Conservation (phyloP, 2,113 vertebrate species). For the Caloenas nicobarica region DNA sequence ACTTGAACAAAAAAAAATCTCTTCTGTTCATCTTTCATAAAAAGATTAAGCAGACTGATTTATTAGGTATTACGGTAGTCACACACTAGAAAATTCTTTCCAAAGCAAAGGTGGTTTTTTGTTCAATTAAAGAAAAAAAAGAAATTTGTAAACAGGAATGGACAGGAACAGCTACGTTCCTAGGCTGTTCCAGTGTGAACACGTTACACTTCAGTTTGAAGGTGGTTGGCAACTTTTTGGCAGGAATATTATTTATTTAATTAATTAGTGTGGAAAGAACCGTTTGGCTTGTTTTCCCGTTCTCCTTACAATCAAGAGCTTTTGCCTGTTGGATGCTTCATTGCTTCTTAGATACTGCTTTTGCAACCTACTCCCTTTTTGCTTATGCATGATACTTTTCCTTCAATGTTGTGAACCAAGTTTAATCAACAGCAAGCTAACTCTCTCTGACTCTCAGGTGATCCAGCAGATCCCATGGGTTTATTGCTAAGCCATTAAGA, state of each 20-base stretch:
- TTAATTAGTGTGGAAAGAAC: slow-evolving; percentile 35
- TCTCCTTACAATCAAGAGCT: background rate
- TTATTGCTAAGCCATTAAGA: slow-evolving; percentile 4
- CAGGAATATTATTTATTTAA: slow-evolving; percentile 53
- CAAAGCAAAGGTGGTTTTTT: background rate
- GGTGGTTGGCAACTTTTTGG: slow-evolving; percentile 44
- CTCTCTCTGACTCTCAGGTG: background rate
- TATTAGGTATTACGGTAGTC: slow-evolving; percentile 20
- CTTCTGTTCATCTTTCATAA: slow-evolving; percentile 43
- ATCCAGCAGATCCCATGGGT: background rate
- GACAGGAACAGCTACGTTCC: slow-evolving; percentile 46
- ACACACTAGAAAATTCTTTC: slow-evolving; percentile 31
- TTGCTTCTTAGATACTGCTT: background rate
- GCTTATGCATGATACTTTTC: background rate
- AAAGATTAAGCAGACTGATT: slow-evolving; percentile 52
- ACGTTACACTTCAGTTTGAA: slow-evolving; percentile 13
- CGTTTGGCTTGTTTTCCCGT: background rate
- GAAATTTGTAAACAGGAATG: slow-evolving; percentile 38
- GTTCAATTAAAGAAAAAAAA: background rate
- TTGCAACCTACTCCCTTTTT: background rate
- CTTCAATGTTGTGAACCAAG: background rate
- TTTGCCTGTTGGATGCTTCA: background rate
- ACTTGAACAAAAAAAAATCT: slow-evolving; percentile 25
- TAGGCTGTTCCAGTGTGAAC: slow-evolving; percentile 50
- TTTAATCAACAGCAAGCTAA: background rate